These are phyloP conservation scores for Xestia ashworthii DNA, from an alignment of 2,888 invertebrate species.

Conservation along the genomic window DNA sequence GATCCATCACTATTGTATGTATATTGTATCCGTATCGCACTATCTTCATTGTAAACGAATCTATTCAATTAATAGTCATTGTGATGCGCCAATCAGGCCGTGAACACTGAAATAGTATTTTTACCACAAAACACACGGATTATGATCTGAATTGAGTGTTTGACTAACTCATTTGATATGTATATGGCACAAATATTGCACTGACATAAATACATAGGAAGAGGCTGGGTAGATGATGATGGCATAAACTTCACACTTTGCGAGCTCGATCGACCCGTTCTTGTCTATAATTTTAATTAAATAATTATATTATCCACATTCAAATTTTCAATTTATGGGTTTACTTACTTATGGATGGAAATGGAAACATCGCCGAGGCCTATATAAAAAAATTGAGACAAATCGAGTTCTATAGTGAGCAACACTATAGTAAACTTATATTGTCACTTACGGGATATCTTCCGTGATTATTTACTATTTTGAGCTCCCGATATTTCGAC, in stretches of 20 bases:
- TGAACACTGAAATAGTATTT: constrained; percentile 50
- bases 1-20: constrained; percentile 33
- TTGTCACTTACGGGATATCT: too few species aligned
- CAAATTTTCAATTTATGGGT: neutral
- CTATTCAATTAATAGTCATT: constrained; percentile 67
- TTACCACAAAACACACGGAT: constrained; percentile 24
- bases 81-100: constrained; percentile 59
- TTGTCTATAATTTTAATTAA: too few species aligned
- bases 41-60: constrained; percentile 60
- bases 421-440: too few species aligned
- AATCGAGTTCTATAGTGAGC: too few species aligned
- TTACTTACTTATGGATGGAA: too few species aligned
- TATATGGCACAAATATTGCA: constrained; percentile 4
- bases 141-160: constrained; percentile 27
- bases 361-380: neutral
- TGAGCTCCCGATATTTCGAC: too few species aligned
- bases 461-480: too few species aligned
- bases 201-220: neutral
- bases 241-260: neutral
- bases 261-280: neutral
- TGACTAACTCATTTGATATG: constrained; percentile 17
- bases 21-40: constrained; percentile 33
- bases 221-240: neutral
- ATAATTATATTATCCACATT: neutral
- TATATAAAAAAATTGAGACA: neutral